These are phyloP conservation scores for Porites evermanni DNA, from an alignment of 92 coral and sea anemone genomes.

Conservation along the genomic window DNA sequence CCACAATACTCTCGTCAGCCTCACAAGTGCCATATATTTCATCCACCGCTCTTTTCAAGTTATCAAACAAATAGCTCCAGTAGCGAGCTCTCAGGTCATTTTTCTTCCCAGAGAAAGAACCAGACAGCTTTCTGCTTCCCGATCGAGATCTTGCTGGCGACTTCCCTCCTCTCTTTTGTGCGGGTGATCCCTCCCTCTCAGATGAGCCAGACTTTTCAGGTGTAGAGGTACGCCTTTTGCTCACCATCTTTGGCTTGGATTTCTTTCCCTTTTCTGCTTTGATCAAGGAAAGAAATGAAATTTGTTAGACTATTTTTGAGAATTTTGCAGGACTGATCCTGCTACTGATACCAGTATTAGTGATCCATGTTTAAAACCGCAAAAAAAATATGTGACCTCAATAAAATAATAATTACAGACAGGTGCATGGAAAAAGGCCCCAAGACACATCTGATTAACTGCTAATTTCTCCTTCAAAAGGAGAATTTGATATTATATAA, in stretches of 20 bases:
- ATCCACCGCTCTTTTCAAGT: constrained; percentile 96
- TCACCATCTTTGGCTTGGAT: constrained; percentile 60
- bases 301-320: too few relatives aligned
- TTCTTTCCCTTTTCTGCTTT: constrained; percentile 57
- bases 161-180: constrained; percentile 72
- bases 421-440: too few relatives aligned
- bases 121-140: constrained; percentile 72
- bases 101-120: constrained; percentile 85
- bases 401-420: too few relatives aligned
- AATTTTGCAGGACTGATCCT: too few relatives aligned
- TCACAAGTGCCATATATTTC: constrained; percentile 98
- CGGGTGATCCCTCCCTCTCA: constrained; percentile 86
- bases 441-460: too few relatives aligned
- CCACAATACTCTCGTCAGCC: constrained; percentile 92
- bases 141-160: constrained; percentile 79
- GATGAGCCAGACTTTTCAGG: constrained; percentile 94
- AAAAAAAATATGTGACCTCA: too few relatives aligned
- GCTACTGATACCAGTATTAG: too few relatives aligned
- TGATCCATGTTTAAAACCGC: too few relatives aligned
- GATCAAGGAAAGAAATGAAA: too few relatives aligned
- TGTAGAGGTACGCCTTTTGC: constrained; percentile 72
- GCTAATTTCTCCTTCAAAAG: too few relatives aligned
- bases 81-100: constrained; percentile 95
- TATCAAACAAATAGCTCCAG: constrained; percentile 98
- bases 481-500: too few relatives aligned